Conservation (phyloP, 2,113 vertebrate genomes). For the Cepphus grylle region DNA sequence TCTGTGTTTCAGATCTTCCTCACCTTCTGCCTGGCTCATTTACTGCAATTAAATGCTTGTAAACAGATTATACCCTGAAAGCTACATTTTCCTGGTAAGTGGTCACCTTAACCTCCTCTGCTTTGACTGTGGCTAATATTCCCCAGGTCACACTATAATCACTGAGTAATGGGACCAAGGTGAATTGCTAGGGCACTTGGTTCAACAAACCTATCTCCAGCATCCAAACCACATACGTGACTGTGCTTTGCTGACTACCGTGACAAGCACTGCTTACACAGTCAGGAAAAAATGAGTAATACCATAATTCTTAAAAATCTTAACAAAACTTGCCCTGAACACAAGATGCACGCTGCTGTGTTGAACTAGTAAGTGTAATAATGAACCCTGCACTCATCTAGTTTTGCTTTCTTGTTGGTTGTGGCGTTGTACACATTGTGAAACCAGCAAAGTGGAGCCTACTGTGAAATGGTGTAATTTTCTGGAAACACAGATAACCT, state of each 20-base stretch:
- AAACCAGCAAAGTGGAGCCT: neutral
- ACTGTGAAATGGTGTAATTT: neutral
- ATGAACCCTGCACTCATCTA: neutral
- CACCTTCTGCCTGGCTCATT: conserved; percentile 61
- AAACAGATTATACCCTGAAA: conserved; percentile 57
- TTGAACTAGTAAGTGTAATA: neutral
- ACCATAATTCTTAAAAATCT: neutral
- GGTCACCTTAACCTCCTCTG: conserved; percentile 32
- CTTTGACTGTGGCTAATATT: neutral
- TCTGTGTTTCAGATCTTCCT: conserved; percentile 55
- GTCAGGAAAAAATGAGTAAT: neutral
- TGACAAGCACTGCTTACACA: neutral
- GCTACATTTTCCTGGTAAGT: conserved; percentile 24
- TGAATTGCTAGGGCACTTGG: neutral
- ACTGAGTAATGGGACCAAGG: neutral
- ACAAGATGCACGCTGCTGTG: neutral
- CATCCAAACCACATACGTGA: neutral
- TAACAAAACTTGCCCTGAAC: neutral
- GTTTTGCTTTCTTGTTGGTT: neutral
- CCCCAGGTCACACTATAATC: neutral
- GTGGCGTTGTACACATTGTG: neutral
- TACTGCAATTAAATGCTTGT: conserved; percentile 58
- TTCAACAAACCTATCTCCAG: neutral
- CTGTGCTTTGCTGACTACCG: neutral
- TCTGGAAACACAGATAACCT: neutral